Evolutionary conservation across 1,140 invertebrate species (phyloP).

Genomic region (Antheraea pernyi): DNA sequence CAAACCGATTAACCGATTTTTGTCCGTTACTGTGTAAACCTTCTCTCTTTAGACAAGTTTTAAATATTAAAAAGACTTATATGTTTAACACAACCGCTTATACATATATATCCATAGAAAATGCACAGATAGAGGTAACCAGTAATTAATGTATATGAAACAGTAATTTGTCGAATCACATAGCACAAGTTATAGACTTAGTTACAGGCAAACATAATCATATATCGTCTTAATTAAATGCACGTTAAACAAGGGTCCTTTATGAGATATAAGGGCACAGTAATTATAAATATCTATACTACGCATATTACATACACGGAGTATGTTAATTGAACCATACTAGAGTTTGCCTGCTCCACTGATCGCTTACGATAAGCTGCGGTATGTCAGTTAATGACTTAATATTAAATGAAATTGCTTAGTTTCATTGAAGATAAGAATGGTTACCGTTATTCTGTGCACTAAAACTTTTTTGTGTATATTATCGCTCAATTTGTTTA

Average conservation of each 20-base stretch:
- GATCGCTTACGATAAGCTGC: not conserved
- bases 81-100: too few species aligned
- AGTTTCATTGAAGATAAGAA: not conserved
- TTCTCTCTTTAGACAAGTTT: too few species aligned
- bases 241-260: slow-evolving; percentile 15
- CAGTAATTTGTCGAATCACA: not conserved
- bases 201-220: too few species aligned
- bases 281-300: slow-evolving; percentile 7
- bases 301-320: slow-evolving; percentile 10
- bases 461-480: too few species aligned
- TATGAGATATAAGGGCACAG: slow-evolving; percentile 14
- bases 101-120: too few species aligned
- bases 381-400: not conserved
- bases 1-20: too few species aligned
- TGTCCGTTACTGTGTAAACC: too few species aligned
- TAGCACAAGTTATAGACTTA: not conserved
- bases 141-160: too few species aligned
- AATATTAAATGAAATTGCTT: not conserved
- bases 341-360: slow-evolving; percentile 4
- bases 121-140: too few species aligned
- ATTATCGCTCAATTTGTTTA: too few species aligned
- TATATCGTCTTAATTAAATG: not conserved
- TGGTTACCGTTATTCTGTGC: not conserved
- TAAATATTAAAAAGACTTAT: too few species aligned
- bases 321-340: slow-evolving; percentile 17